Conservation (phyloP, 2,113 vertebrate genomes). For the Amblyopsis rosae region DNA sequence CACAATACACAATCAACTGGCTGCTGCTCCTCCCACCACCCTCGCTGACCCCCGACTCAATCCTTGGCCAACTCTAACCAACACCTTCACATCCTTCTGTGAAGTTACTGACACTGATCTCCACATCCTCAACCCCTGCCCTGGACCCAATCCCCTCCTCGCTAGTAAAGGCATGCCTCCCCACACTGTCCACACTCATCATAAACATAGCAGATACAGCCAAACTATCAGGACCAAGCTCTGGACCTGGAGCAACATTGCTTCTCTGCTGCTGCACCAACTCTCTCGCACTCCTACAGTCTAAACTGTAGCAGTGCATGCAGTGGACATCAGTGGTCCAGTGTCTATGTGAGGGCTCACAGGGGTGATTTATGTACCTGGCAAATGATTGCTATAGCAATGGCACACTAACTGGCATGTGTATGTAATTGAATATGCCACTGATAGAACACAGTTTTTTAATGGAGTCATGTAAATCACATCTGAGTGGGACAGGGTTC, state of each 20-base stretch:
- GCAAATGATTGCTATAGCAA: slow-evolving; percentile 4
- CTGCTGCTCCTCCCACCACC: neutral
- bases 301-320: neutral
- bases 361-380: slow-evolving; percentile 27
- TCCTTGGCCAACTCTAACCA: neutral
- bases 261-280: too few species aligned
- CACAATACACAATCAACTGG: neutral
- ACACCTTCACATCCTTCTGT: neutral
- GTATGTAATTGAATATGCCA: slow-evolving; percentile 29
- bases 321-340: slow-evolving; percentile 15
- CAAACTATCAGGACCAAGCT: too few species aligned
- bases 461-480: slow-evolving; percentile 28
- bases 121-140: neutral
- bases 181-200: neutral
- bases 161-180: neutral
- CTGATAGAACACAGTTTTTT: slow-evolving; percentile 17
- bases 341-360: slow-evolving; percentile 19
- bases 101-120: neutral
- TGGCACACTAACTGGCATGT: slow-evolving; percentile 5
- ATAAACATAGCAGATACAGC: neutral
- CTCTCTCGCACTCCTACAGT: too few species aligned
- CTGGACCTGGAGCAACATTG: too few species aligned
- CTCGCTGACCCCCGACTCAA: neutral
- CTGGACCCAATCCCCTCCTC: neutral
- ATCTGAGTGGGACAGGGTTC: slow-evolving; percentile 6